Conservation (phyloP, 2,888 invertebrate genomes). For the Hemithea aestivaria region DNA sequence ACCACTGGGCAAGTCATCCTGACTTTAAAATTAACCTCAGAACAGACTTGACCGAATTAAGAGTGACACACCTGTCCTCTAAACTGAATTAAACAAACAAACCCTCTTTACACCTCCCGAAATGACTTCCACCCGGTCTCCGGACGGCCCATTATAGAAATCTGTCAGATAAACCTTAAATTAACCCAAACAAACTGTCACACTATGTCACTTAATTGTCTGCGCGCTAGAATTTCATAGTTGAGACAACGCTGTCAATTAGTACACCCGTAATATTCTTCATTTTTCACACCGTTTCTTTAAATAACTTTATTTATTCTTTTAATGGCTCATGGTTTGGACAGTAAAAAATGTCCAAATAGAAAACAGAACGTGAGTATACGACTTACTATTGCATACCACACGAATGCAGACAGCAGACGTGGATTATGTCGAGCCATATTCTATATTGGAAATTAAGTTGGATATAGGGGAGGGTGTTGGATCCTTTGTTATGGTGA, state of each 20-base stretch:
- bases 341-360: too few species aligned
- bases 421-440: too few species aligned
- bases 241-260: background rate
- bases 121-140: slow-evolving; percentile 1
- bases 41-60: slow-evolving; percentile 39
- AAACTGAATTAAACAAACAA: slow-evolving; percentile 46
- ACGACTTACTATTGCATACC: too few species aligned
- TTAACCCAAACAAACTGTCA: background rate
- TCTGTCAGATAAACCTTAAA: background rate
- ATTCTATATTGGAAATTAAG: too few species aligned
- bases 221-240: background rate
- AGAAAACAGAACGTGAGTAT: too few species aligned
- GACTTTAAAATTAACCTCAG: slow-evolving; percentile 39
- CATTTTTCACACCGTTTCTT: background rate
- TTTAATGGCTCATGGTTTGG: too few species aligned
- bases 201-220: background rate
- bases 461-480: too few species aligned
- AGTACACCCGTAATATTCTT: too few species aligned
- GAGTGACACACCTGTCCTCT: slow-evolving; percentile 41
- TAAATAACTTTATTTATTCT: too few species aligned
- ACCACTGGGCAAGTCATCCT: slow-evolving; percentile 24
- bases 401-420: too few species aligned
- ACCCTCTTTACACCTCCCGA: slow-evolving; percentile 36
- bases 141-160: slow-evolving; percentile 3
- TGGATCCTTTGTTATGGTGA: background rate